Evolutionary conservation across 2,113 vertebrate species (phyloP).

Genomic region (Sminthopsis crassicaudata): DNA sequence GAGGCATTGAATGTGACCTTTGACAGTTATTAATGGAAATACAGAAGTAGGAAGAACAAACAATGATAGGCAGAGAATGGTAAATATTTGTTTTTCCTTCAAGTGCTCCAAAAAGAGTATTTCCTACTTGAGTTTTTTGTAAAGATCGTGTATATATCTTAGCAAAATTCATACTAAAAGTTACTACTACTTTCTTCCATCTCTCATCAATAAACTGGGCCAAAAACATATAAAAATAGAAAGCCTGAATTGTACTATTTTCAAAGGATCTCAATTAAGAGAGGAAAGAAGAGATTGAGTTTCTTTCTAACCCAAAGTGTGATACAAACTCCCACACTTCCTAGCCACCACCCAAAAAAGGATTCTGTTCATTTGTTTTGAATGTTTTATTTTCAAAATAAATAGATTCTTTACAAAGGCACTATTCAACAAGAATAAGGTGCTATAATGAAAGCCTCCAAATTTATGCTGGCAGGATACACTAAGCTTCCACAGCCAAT

Average conservation of each 20-base stretch:
- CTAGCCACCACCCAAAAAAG: constrained; percentile 13
- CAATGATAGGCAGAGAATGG: constrained; percentile 76
- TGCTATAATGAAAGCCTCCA: constrained; percentile 15
- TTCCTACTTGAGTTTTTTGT: constrained; percentile 69
- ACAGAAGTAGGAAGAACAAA: constrained; percentile 80
- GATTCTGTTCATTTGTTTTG: neutral
- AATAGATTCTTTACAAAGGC: constrained; percentile 23
- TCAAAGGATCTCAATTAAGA: neutral
- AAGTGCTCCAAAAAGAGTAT: constrained; percentile 63
- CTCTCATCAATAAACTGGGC: constrained; percentile 22
- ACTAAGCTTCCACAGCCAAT: constrained; percentile 13
- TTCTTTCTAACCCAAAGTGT: constrained; percentile 9
- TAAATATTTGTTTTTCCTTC: constrained; percentile 78
- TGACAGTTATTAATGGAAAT: constrained; percentile 81
- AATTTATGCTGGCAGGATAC: neutral
- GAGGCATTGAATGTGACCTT: constrained; percentile 81
- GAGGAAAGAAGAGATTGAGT: neutral
- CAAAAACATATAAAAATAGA: constrained; percentile 27
- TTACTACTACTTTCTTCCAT: neutral
- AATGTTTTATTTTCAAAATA: constrained; percentile 43
- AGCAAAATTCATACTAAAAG: constrained; percentile 37
- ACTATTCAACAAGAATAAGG: constrained; percentile 9
- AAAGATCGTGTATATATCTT: constrained; percentile 52
- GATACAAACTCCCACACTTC: constrained; percentile 36
- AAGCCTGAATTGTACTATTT: neutral